phyloP scores from a whole-genome alignment of 2,797 vertebrate species.

The Coilia nasus region DNA sequence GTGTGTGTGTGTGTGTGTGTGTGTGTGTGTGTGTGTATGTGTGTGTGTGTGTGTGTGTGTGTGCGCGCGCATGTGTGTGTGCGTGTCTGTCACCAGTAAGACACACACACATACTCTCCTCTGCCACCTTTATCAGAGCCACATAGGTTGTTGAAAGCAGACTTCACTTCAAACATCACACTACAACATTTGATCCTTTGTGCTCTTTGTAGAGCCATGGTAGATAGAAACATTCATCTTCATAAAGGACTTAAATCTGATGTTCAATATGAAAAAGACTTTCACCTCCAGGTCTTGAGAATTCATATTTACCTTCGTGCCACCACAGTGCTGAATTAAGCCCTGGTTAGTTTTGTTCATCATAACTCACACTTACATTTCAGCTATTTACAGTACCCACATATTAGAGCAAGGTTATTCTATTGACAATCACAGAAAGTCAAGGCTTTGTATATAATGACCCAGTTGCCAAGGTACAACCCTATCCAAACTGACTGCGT shows the following conservation, averaged over 20 bases:
- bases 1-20: too few species aligned
- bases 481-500: not conserved
- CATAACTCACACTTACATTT: conserved; percentile 18
- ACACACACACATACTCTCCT: not conserved
- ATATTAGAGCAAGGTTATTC: conserved; percentile 28
- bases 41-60: too few species aligned
- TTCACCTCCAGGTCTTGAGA: not conserved
- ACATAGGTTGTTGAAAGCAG: conserved; percentile 19
- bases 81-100: not conserved
- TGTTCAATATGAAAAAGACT: conserved; percentile 36
- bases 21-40: too few species aligned
- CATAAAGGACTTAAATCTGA: conserved; percentile 50
- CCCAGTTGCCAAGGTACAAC: conserved; percentile 14
- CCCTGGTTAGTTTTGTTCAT: conserved; percentile 15
- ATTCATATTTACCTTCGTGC: not conserved
- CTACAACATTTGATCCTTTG: conserved; percentile 49
- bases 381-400: not conserved
- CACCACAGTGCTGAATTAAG: conserved; percentile 7
- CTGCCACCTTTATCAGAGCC: conserved; percentile 24
- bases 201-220: conserved; percentile 54
- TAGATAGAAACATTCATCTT: conserved; percentile 58
- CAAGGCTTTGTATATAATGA: conserved; percentile 4
- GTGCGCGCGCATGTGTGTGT: too few species aligned
- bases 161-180: conserved; percentile 48
- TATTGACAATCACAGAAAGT: conserved; percentile 15